Base-by-base conservation (phyloP, 2,888 invertebrate species). In the Dioctria linearis region DNA sequence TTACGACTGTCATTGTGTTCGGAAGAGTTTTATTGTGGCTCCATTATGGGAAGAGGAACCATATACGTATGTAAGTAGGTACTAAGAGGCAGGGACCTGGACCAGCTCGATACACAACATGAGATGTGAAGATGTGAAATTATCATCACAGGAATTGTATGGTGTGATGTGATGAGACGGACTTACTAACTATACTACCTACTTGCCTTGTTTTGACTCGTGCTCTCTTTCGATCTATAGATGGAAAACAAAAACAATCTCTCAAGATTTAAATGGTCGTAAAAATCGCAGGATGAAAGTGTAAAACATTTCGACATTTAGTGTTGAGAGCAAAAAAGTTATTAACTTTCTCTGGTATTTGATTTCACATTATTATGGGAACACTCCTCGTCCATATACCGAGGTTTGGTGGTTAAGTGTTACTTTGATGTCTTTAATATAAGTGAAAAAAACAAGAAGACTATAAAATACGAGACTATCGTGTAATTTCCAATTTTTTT, bases 1-100 rank as follows among this genome's bases (percentile, higher is more conserved):
- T 82, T 82, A 82, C 80, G 82, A 80, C 78, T 69, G 71, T 71
- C 82, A 78, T 78, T 82, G 82, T 82, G 75, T 78, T 65, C 76
- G 67, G 75, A 61, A n/a, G 67, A 66, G 61, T 79, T 81, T 81
- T 81, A 79, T 67, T 80, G 76, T 46, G 71, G 75, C 51, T 49
- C 37, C 66, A 37, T 51, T 40, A 8, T 76, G 61, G 59, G 40
- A 61, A 51, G 71, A 69, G 57, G 71, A 37, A 37, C 69, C 11
- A 9, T 5, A 11, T 25, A 25, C 2, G 25, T 25, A 25, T 2
- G 1, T 25, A 25, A 25, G 25, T 25, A 25, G 2, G 25, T 51
- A 9, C 51, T 11, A 51, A 11, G 51, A 51, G 51, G 8, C 8
- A 9, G 51, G 11, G 51, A 51, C 51, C 11, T 51, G 25, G 25